Evolutionary conservation across 2,797 vertebrate genomes (phyloP).

Genomic region (Phataginus tetradactyla): DNA sequence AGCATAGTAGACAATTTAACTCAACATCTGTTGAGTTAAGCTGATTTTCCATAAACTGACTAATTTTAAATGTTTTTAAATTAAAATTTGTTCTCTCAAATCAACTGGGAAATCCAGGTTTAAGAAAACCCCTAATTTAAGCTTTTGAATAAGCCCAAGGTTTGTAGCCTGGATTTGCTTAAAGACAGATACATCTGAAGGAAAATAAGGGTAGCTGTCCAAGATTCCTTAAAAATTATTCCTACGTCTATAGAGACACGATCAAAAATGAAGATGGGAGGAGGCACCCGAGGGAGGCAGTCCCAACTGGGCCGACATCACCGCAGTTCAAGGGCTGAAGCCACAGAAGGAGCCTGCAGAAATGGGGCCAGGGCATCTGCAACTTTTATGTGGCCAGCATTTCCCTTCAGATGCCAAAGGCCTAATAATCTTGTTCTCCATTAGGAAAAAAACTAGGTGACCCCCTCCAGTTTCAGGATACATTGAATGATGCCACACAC

Average conservation of each 20-base stretch:
- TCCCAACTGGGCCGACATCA: not conserved
- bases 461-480: not conserved
- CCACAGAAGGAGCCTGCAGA: not conserved
- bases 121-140: slow-evolving; percentile 14
- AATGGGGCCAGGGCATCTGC: not conserved
- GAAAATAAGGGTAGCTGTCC: not conserved
- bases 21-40: slow-evolving; percentile 11
- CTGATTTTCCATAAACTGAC: slow-evolving; percentile 45
- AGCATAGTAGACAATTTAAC: slow-evolving; percentile 17
- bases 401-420: not conserved
- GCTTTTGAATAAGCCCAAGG: slow-evolving; percentile 32
- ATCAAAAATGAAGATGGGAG: not conserved
- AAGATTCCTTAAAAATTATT: not conserved
- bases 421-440: not conserved
- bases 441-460: not conserved
- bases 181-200: slow-evolving; percentile 31
- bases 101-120: slow-evolving; percentile 47
- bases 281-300: not conserved
- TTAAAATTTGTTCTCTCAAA: slow-evolving; percentile 39
- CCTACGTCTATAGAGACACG: slow-evolving; percentile 29
- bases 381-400: not conserved
- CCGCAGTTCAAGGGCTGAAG: not conserved
- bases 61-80: slow-evolving; percentile 23
- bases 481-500: not conserved
- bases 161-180: slow-evolving; percentile 25